Percentiles rank a stretch among this genome's conserved stretches.
These are phyloP conservation scores for Gorsachius goisagi DNA, from an alignment of 2,113 vertebrate species.

Conservation along the genomic window DNA sequence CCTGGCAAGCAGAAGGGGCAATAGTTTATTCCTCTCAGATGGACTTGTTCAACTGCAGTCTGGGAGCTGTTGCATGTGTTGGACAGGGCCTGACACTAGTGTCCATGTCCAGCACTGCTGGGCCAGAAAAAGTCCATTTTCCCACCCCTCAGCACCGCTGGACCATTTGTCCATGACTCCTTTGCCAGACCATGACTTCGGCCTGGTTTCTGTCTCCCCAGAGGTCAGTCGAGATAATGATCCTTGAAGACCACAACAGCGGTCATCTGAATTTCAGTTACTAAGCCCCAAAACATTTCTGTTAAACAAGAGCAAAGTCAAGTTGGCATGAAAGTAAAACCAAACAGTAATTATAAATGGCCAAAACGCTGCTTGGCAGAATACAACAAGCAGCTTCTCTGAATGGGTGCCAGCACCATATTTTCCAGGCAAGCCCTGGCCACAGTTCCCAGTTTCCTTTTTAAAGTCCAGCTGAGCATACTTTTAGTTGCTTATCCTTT, in stretches of 20 bases:
- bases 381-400: neutral
- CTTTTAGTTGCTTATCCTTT: neutral
- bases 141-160: neutral
- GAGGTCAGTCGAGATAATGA: neutral
- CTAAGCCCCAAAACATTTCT: neutral
- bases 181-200: neutral
- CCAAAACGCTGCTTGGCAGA: neutral
- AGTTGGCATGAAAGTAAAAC: neutral
- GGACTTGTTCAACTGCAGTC: neutral
- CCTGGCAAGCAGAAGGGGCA: neutral
- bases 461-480: neutral
- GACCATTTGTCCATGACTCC: neutral
- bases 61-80: neutral
- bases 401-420: rapidly evolving
- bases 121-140: neutral
- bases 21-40: neutral
- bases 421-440: neutral
- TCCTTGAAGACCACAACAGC: neutral
- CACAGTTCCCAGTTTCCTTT: neutral
- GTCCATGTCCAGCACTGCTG: neutral
- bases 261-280: neutral
- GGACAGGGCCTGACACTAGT: neutral
- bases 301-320: neutral
- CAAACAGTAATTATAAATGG: neutral
- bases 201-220: neutral